Base-by-base conservation (phyloP, 2,797 vertebrate species). In the Selene dorsalis region DNA sequence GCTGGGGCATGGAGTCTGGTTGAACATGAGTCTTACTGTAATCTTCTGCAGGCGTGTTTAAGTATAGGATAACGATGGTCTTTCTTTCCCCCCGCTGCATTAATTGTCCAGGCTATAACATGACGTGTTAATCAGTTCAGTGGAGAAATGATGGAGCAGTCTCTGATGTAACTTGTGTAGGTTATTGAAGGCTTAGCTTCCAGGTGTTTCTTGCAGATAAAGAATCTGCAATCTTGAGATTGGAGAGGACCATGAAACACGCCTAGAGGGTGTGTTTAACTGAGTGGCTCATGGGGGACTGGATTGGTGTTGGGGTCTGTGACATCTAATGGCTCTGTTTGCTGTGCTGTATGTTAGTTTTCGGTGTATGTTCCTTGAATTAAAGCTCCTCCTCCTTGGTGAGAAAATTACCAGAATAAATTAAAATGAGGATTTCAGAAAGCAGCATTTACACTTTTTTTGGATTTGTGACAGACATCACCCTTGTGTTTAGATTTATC, bases 151-250 rank as follows among this genome's bases (percentile, higher is more conserved):
- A 17, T 57, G 20, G 72, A 65, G 59, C 10, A 45, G 39, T 35
- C 58, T 74, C 47, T 80, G 53, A 79, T 82, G 73, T 48, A 38
- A n/a, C 65, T 60, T 58, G 60, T 69, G 75, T 47, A 55, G 67
- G 26, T 72, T 18, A 45, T 63, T 50, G 18, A 79, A 73, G 64
- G 43, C 41, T 41, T 11, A 11, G 53, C 69, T 73, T 47, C 83
- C 84, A 87, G 84, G 84, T 89, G 84, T 79, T 77, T 72, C 69
- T 75, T 73, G 69, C 57, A 74, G 87, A 88, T 88, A 79, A 87
- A 80, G 74, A 76, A 82, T 90, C 78, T 79, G 74, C 45, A 62
- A 78, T 86, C 77, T 88, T 28, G 73, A 89, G 63, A 77, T 77
- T 72, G 68, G 38, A 82, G 17, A 72, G 64, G 63, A 39, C 57